phyloP scores from a whole-genome alignment of 2,113 vertebrate genomes.

The Pelobates fuscus region DNA sequence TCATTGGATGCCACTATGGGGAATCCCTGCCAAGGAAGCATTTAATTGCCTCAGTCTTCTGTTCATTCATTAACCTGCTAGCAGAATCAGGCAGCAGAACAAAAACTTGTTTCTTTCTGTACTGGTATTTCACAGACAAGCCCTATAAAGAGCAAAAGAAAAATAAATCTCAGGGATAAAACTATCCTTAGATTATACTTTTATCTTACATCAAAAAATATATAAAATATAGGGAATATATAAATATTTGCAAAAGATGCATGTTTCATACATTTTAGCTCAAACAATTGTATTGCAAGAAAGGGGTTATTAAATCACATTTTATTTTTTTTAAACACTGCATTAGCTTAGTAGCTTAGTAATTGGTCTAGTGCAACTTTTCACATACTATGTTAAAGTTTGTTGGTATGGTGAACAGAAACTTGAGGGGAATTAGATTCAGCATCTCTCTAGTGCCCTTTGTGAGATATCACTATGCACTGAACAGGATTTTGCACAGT shows the following conservation, averaged over 20 bases:
- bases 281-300: neutral
- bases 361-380: neutral
- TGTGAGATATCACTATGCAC: conserved; percentile 15
- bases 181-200: too few relatives aligned
- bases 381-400: neutral
- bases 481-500: conserved; percentile 38
- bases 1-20: conserved; percentile 11
- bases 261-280: neutral
- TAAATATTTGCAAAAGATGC: neutral
- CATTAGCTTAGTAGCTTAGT: neutral
- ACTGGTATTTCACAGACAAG: neutral
- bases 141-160: conserved; percentile 3
- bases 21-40: conserved; percentile 17
- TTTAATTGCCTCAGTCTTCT: conserved; percentile 2
- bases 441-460: conserved; percentile 22
- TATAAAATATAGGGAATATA: too few relatives aligned
- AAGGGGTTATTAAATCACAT: neutral
- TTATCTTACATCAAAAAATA: too few relatives aligned
- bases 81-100: neutral
- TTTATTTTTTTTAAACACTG: neutral
- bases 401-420: conserved; percentile 1
- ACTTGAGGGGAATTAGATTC: conserved; percentile 3
- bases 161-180: too few relatives aligned
- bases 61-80: conserved; percentile 24
- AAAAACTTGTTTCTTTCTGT: neutral